phyloP scores from a whole-genome alignment of 2,797 vertebrate genomes.

The Labroides dimidiatus region DNA sequence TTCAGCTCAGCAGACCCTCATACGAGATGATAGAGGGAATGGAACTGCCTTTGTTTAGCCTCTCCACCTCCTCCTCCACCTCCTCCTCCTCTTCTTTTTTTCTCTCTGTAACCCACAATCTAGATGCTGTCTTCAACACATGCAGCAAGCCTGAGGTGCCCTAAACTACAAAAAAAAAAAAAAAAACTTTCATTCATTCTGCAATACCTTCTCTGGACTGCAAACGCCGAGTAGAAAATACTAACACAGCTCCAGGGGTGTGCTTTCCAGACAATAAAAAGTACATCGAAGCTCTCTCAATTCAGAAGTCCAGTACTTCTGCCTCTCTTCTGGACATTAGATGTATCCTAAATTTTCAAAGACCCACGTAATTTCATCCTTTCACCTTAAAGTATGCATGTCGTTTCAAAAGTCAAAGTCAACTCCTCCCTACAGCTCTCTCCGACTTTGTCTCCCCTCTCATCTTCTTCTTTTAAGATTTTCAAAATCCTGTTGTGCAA shows the following conservation, averaged over 20 bases:
- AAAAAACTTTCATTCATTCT: constrained; percentile 16
- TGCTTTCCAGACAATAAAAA: constrained; percentile 34
- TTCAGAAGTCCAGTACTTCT: constrained; percentile 30
- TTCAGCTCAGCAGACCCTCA: constrained; percentile 63
- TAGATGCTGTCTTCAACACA: constrained; percentile 53
- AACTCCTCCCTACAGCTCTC: constrained; percentile 42
- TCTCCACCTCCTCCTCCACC: constrained; percentile 34
- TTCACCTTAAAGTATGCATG: constrained; percentile 36
- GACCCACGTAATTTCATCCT: constrained; percentile 23
- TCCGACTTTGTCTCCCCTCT: constrained; percentile 55
- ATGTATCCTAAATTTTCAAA: constrained; percentile 41
- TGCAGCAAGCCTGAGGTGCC: constrained; percentile 27
- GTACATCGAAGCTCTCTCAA: constrained; percentile 38
- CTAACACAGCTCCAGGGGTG: constrained; percentile 30
- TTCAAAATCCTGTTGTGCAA: constrained; percentile 49
- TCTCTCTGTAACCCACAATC: constrained; percentile 45
- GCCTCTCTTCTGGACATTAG: constrained; percentile 21
- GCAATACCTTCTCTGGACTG: constrained; percentile 29
- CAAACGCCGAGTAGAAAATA: constrained; percentile 40
- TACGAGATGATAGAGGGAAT: constrained; percentile 59
- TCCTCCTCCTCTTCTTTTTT: constrained; percentile 27
- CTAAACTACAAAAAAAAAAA: constrained; percentile 27
- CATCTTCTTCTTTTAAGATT: constrained; percentile 18
- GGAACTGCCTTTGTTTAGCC: constrained; percentile 65
- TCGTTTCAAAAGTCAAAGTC: constrained; percentile 54